Base-by-base conservation (phyloP, 2,113 vertebrate species). In the Tor tambroides region DNA sequence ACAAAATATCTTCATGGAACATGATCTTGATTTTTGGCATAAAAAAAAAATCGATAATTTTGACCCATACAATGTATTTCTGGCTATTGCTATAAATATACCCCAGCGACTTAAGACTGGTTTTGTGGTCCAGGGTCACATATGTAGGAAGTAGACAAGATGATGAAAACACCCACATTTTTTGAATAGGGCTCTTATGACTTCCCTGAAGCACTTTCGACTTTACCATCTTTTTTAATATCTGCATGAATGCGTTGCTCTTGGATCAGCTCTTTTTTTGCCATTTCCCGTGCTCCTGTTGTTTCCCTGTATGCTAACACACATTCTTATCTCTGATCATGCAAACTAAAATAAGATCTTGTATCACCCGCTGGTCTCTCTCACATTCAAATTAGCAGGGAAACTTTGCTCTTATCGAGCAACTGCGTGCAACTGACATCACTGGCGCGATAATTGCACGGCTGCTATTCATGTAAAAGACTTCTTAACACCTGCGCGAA, bases 401-500 rank as follows among this genome's bases (percentile, higher is more conserved):
- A 67, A 67, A 12, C 35, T 30, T 72, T 23, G 12, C 65, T 87
- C 83, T 85, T 32, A 30, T 38, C 9, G 41, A 56, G 32, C 75
- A 63, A 71, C 76, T 81, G 65, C 41, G 54, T 49, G 67, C 79
- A n/a, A 12, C 46, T 86, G 67, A 81, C 85, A 88, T 77, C 82
- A 56, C 32, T 59, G 35, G 69, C 43, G 46, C 77, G 88, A 89
- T 65, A 8, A 88, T 86, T 86, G 86, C 43, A 80, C 28, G 49
- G 38, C 41, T 90, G 83, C 65, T 89, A 61, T 91, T 90, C 90
- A 83, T 90, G 76, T 79, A 87, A 85, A 76, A 89, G 85, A 90
- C 87, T 87, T 89, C 83, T 89, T 86, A 84, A 59, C 87, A 87
- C 83, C 89, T 74, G 80, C 80, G 59, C 8, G 46, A 83, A 69